A percentile compares a stretch with the other conserved stretches of the same genome.
Conservation (phyloP, 23 tunicate genomes). For the Botrylloides violaceus region DNA sequence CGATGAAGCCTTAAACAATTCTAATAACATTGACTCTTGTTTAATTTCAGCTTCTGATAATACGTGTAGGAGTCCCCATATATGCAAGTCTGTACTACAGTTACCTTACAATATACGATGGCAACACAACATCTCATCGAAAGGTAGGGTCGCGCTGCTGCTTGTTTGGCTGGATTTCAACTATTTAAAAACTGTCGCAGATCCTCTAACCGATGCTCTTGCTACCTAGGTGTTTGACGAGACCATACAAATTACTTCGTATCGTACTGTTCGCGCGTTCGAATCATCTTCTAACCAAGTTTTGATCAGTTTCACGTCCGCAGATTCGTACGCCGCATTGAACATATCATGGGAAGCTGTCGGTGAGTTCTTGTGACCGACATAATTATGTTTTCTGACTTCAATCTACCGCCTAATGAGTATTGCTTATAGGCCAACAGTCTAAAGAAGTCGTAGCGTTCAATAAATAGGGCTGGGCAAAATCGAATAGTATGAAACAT, state of each 20-base stretch:
- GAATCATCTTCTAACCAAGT: background rate
- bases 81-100: background rate
- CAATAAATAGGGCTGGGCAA: too few relatives aligned
- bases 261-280: background rate
- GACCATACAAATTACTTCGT: background rate
- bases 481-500: too few relatives aligned
- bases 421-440: too few relatives aligned
- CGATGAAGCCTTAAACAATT: too few relatives aligned
- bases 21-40: background rate
- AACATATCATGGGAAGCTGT: background rate
- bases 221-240: background rate
- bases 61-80: background rate
- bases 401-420: too few relatives aligned
- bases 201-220: too few relatives aligned
- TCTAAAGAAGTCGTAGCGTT: too few relatives aligned
- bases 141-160: background rate
- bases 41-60: background rate
- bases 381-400: background rate
- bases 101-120: slow-evolving; percentile 4
- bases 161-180: too few relatives aligned
- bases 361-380: background rate
- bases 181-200: too few relatives aligned
- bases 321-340: background rate
- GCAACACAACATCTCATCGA: background rate
- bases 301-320: background rate